Percentiles rank a stretch among this genome's conserved stretches.
phyloP scores from a whole-genome alignment of 2,113 vertebrate species.

The Ceuthmochares aereus region DNA sequence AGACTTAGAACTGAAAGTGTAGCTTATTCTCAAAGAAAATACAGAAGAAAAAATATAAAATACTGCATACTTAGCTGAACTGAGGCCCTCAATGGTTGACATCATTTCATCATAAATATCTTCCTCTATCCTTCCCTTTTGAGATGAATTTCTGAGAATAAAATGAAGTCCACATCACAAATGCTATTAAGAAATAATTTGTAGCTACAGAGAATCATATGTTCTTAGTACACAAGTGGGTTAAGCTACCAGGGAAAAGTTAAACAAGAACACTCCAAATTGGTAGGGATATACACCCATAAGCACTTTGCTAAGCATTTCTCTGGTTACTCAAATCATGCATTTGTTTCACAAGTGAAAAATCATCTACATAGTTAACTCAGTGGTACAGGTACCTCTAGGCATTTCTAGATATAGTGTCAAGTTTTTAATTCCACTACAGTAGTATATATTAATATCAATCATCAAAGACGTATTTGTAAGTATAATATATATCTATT shows the following conservation, averaged over 20 bases:
- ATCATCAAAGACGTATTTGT: background rate
- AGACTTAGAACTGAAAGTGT: background rate
- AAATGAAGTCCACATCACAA: constrained; percentile 26
- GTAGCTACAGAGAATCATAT: background rate
- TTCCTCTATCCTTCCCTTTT: constrained; percentile 91
- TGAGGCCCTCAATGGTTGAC: constrained; percentile 93
- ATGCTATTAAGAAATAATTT: background rate
- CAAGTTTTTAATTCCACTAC: background rate
- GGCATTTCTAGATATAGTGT: background rate
- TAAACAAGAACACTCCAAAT: background rate
- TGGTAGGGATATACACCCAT: background rate
- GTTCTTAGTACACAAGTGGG: background rate
- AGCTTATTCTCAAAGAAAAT: background rate
- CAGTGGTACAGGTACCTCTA: background rate
- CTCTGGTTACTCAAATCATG: background rate
- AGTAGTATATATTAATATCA: background rate
- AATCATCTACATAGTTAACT: background rate
- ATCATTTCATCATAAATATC: constrained; percentile 94
- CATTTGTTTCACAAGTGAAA: background rate
- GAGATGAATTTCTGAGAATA: constrained; percentile 85
- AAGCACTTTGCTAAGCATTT: background rate
- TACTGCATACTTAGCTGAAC: constrained; percentile 84
- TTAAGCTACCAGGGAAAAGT: background rate
- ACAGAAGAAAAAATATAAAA: background rate
- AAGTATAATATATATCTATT: background rate